Conservation (phyloP, 2,888 invertebrate species). For the Campoplex nolae region DNA sequence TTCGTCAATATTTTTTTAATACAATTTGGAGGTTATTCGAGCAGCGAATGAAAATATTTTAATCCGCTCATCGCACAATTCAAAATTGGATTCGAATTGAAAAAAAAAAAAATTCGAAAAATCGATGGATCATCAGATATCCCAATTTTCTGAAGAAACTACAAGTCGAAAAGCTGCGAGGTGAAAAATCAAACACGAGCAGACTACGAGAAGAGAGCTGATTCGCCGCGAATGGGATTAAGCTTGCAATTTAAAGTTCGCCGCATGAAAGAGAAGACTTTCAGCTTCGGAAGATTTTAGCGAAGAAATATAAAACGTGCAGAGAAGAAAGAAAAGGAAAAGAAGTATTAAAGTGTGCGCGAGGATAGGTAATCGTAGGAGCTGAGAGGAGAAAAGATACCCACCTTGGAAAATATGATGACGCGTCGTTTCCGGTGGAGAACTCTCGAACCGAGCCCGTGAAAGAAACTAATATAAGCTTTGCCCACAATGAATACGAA, state of each 20-base stretch:
- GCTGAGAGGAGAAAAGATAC: slow-evolving; percentile 18
- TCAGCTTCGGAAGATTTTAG: not conserved
- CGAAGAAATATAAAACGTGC: not conserved
- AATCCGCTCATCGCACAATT: no score
- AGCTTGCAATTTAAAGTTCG: slow-evolving; percentile 28
- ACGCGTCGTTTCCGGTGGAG: slow-evolving; percentile 49
- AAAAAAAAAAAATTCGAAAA: not conserved
- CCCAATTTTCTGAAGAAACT: not conserved
- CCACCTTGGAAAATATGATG: slow-evolving; percentile 56
- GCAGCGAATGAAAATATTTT: no score
- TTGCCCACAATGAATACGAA: slow-evolving; percentile 14
- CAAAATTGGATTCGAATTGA: not conserved
- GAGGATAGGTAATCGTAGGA: slow-evolving; percentile 44
- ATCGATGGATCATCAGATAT: not conserved
- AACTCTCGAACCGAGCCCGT: slow-evolving; percentile 6
- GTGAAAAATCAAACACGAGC: not conserved
- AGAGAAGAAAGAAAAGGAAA: slow-evolving; percentile 15
- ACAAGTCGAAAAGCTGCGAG: not conserved
- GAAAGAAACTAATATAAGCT: slow-evolving; percentile 33
- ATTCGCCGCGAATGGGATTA: slow-evolving; percentile 3
- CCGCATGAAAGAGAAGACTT: slow-evolving; percentile 24
- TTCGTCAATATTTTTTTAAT: not conserved
- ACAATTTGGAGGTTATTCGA: no score
- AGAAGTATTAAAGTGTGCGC: slow-evolving; percentile 5
- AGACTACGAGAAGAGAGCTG: slow-evolving; percentile 1